Evolutionary conservation across 2,113 vertebrate species (phyloP).

Genomic region (Prionailurus viverrinus): DNA sequence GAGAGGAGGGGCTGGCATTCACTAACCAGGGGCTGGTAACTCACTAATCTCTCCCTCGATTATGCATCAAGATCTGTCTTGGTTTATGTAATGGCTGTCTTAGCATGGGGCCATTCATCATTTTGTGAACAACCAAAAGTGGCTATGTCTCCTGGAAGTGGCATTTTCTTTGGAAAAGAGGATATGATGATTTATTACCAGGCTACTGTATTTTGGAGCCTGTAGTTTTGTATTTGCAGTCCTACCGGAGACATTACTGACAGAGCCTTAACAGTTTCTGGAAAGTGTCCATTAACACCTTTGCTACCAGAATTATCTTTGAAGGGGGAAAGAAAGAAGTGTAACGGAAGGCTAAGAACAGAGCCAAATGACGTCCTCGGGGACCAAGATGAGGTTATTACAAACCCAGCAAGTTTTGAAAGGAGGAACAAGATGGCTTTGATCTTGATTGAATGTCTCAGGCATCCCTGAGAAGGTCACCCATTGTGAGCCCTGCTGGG

Average conservation of each 20-base stretch:
- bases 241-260: background rate
- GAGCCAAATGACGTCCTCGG: background rate
- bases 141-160: background rate
- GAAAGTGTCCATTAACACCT: background rate
- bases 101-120: background rate
- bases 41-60: background rate
- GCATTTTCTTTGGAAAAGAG: constrained; percentile 46
- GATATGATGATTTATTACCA: constrained; percentile 42
- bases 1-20: background rate
- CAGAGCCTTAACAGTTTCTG: background rate
- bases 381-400: background rate
- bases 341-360: background rate
- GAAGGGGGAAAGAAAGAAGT: background rate
- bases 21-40: background rate
- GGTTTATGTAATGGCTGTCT: background rate
- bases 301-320: background rate
- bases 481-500: background rate
- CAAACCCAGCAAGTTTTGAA: background rate
- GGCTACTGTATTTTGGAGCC: background rate
- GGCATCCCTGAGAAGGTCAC: background rate
- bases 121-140: background rate
- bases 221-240: background rate
- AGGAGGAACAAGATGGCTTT: background rate
- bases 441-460: background rate
- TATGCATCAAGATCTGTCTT: background rate